Percentiles rank a stretch among this genome's conserved stretches.
Evolutionary conservation across 1,140 invertebrate genomes (phyloP).

Genomic region (Apis dorsata): DNA sequence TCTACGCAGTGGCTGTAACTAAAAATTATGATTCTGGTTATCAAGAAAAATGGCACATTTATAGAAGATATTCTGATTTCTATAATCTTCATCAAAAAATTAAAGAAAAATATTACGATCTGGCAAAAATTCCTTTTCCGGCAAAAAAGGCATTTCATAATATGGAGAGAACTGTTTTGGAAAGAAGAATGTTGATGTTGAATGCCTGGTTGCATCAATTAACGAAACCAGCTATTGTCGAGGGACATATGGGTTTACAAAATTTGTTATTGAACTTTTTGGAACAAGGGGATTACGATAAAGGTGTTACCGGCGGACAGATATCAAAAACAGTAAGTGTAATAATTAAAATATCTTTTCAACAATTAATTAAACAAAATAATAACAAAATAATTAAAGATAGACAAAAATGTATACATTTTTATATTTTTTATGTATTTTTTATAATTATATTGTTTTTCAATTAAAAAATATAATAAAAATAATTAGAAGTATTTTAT

Average conservation of each 20-base stretch:
- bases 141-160: slow-evolving; percentile 97
- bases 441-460: background rate
- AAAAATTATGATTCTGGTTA: slow-evolving; percentile 84
- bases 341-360: background rate
- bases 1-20: slow-evolving; percentile 92
- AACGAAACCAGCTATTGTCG: slow-evolving; percentile 83
- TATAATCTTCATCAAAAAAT: slow-evolving; percentile 91
- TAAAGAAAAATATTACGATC: slow-evolving; percentile 89
- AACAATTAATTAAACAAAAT: background rate
- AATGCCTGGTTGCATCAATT: slow-evolving; percentile 91
- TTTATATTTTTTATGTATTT: too few species aligned
- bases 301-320: slow-evolving; percentile 82
- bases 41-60: slow-evolving; percentile 89
- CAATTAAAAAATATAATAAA: background rate
- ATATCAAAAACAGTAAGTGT: slow-evolving; percentile 81
- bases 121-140: slow-evolving; percentile 91
- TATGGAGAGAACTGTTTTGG: slow-evolving; percentile 91
- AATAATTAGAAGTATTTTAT: background rate
- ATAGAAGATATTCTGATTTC: slow-evolving; percentile 94
- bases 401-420: background rate
- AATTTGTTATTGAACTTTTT: slow-evolving; percentile 88
- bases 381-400: background rate
- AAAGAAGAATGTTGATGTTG: slow-evolving; percentile 91
- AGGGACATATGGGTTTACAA: slow-evolving; percentile 84
- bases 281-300: slow-evolving; percentile 89